These are phyloP conservation scores for Drosophila falleni DNA, from an alignment of 2,888 invertebrate genomes.

Conservation along the genomic window DNA sequence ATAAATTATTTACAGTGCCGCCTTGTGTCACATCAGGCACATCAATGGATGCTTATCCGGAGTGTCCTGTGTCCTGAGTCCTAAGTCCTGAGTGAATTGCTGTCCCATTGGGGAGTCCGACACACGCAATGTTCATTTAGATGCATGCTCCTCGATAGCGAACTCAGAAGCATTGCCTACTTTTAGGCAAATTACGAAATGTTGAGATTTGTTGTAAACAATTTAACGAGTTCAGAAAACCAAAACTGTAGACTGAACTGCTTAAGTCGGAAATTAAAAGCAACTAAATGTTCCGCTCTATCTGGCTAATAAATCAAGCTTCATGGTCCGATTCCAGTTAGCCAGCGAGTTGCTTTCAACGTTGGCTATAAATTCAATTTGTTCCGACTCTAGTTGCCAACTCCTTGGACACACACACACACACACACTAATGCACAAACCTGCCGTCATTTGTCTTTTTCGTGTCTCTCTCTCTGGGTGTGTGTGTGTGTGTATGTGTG, in stretches of 20 bases:
- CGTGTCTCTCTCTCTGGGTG: slow-evolving; percentile 7
- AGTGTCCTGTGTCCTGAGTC: no score
- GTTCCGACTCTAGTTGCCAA: slow-evolving; percentile 34
- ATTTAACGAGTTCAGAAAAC: slow-evolving; percentile 35
- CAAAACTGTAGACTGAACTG: slow-evolving; percentile 56
- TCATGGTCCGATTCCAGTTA: slow-evolving; percentile 19
- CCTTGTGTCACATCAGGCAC: slow-evolving; percentile 46
- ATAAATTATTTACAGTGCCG: slow-evolving; percentile 68
- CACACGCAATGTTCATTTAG: slow-evolving; percentile 77
- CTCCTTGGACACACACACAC: slow-evolving; percentile 44
- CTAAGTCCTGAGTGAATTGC: not conserved
- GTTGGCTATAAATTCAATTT: slow-evolving; percentile 76
- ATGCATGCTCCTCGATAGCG: slow-evolving; percentile 71
- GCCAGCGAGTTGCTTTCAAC: slow-evolving; percentile 49
- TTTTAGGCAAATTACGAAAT: slow-evolving; percentile 70
- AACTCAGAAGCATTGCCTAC: slow-evolving; percentile 65
- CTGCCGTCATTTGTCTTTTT: slow-evolving; percentile 73
- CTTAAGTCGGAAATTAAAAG: slow-evolving; percentile 75
- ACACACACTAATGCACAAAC: slow-evolving; percentile 66
- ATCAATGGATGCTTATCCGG: slow-evolving; percentile 45
- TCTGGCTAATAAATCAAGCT: slow-evolving; percentile 72
- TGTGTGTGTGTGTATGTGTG: slow-evolving; percentile 8
- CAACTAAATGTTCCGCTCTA: slow-evolving; percentile 67
- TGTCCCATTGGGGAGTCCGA: not conserved
- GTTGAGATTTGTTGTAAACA: slow-evolving; percentile 51